Evolutionary conservation across 1,140 invertebrate genomes (phyloP).

Genomic region (Phocides pigmalion): DNA sequence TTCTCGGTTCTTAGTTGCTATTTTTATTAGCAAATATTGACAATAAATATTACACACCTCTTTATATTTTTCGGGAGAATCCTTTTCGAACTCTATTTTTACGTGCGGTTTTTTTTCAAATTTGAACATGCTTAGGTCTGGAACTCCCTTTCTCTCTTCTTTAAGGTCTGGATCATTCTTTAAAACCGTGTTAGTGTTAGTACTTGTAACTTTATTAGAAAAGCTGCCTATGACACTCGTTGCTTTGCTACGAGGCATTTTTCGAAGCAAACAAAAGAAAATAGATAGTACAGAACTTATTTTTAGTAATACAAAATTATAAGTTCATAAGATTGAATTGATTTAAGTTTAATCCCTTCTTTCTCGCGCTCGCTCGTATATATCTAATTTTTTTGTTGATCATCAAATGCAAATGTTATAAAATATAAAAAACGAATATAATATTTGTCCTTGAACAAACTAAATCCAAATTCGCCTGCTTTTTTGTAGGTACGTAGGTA

Average conservation of each 20-base stretch:
- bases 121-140: conserved; percentile 63
- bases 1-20: too few relatives aligned
- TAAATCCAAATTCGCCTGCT: too few relatives aligned
- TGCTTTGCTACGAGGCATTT: conserved; percentile 43
- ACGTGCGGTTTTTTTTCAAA: conserved; percentile 69
- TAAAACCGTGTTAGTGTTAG: conserved; percentile 2
- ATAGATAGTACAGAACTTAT: not conserved
- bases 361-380: too few relatives aligned
- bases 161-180: conserved; percentile 9
- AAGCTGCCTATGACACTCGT: not conserved
- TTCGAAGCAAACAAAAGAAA: conserved; percentile 3
- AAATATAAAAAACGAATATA: too few relatives aligned
- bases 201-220: conserved; percentile 7
- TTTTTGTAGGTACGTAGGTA: too few relatives aligned
- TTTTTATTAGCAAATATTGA: too few relatives aligned
- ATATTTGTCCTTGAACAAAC: too few relatives aligned
- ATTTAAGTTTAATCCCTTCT: too few relatives aligned
- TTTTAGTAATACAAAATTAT: not conserved
- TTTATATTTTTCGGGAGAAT: conserved; percentile 50
- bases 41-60: conserved; percentile 45
- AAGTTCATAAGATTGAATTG: too few relatives aligned
- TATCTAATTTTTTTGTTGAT: too few relatives aligned
- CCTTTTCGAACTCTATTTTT: conserved; percentile 73
- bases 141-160: conserved; percentile 7
- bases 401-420: too few relatives aligned